Conservation (phyloP, 2,797 vertebrate species). For the Stomatorhinus walkeri region DNA sequence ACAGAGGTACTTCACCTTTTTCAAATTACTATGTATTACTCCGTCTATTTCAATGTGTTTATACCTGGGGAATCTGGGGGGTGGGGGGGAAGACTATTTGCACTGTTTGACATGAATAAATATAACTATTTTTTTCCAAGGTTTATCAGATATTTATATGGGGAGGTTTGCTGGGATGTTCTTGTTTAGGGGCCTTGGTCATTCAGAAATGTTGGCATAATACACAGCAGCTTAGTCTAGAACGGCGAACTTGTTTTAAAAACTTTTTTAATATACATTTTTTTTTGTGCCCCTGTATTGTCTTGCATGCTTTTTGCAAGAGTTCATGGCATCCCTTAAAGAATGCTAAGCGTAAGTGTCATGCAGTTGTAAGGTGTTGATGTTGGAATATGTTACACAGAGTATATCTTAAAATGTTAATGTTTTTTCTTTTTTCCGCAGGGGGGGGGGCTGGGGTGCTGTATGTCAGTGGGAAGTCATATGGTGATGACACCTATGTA, state of each 20-base stretch:
- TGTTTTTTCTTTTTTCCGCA: background rate
- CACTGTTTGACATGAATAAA: slow-evolving; percentile 58
- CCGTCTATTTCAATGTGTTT: slow-evolving; percentile 39
- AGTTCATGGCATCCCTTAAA: slow-evolving; percentile 10
- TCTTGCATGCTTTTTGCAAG: slow-evolving; percentile 18
- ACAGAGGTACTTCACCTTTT: slow-evolving; percentile 44
- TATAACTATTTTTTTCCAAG: slow-evolving; percentile 39
- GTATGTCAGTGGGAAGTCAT: background rate
- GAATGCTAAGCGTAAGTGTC: slow-evolving; percentile 11
- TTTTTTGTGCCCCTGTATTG: background rate
- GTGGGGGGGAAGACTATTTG: slow-evolving; percentile 46
- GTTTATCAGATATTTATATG: slow-evolving; percentile 27
- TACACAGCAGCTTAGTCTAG: background rate
- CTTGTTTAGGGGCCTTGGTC: background rate
- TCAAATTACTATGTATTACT: slow-evolving; percentile 32
- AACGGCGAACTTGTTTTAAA: background rate
- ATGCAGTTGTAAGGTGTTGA: background rate
- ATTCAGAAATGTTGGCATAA: slow-evolving; percentile 3
- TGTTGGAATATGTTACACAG: slow-evolving; percentile 11
- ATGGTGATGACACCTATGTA: background rate
- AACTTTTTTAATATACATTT: background rate
- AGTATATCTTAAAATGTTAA: slow-evolving; percentile 10
- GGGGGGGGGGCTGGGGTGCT: background rate
- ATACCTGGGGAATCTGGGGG: slow-evolving; percentile 34
- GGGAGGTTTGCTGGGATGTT: background rate